Evolutionary conservation across 2,888 invertebrate genomes (phyloP).

Genomic region (Stratiomys singularior): DNA sequence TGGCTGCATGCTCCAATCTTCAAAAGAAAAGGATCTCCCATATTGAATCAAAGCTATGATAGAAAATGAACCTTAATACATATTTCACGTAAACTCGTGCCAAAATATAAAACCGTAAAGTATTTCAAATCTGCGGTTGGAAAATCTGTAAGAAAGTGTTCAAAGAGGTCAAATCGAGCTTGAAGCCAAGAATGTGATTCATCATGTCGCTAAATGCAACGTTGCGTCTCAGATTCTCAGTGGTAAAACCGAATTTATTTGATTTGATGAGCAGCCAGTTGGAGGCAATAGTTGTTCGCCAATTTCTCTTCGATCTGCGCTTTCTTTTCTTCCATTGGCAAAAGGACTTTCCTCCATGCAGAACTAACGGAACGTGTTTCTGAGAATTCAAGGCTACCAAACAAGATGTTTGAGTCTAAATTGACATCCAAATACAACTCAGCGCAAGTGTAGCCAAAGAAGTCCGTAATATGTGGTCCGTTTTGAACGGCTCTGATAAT

Average conservation of each 20-base stretch:
- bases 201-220: slow-evolving; percentile 31
- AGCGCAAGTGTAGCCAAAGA: slow-evolving; percentile 43
- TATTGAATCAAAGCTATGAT: too few relatives aligned
- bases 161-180: slow-evolving; percentile 44
- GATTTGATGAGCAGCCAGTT: slow-evolving; percentile 45
- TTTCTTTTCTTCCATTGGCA: slow-evolving; percentile 42
- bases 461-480: not conserved
- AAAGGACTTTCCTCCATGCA: slow-evolving; percentile 17
- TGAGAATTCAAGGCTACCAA: slow-evolving; percentile 28
- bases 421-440: slow-evolving; percentile 46
- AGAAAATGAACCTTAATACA: too few relatives aligned
- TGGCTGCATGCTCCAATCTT: too few relatives aligned
- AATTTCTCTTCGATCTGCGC: slow-evolving; percentile 36
- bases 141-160: slow-evolving; percentile 43
- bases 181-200: slow-evolving; percentile 26
- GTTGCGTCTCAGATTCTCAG: slow-evolving; percentile 25
- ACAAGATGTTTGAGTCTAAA: slow-evolving; percentile 47
- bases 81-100: too few relatives aligned
- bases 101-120: too few relatives aligned
- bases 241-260: slow-evolving; percentile 40
- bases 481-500: slow-evolving; percentile 44
- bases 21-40: too few relatives aligned
- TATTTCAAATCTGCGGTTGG: not conserved
- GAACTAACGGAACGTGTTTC: slow-evolving; percentile 16
- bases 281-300: slow-evolving; percentile 40